These are phyloP conservation scores for Bhutanitis thaidina DNA, from an alignment of 2,888 invertebrate genomes.

Conservation along the genomic window DNA sequence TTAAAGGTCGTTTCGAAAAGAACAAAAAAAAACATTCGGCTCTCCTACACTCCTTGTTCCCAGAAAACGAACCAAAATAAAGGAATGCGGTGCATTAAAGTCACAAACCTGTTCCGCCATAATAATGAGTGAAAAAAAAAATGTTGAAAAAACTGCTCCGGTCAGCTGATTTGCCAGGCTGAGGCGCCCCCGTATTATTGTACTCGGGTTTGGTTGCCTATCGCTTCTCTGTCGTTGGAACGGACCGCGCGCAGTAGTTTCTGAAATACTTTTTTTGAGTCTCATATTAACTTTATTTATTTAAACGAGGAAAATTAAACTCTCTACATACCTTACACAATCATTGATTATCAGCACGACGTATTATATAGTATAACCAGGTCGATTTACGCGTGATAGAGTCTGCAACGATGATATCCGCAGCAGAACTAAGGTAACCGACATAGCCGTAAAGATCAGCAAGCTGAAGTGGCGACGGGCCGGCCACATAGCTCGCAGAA, in stretches of 20 bases:
- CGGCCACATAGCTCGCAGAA: too few species aligned
- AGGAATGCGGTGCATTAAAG: conserved; percentile 33
- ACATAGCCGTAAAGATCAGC: too few species aligned
- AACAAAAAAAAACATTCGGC: conserved; percentile 27
- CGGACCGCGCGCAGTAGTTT: background rate
- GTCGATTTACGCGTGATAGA: too few species aligned
- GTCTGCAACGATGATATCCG: too few species aligned
- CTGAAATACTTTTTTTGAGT: too few species aligned
- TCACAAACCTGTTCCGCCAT: conserved; percentile 32
- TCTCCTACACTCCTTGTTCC: conserved; percentile 27
- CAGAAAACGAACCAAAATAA: conserved; percentile 35
- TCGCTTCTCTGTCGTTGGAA: background rate
- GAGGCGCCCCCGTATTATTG: conserved; percentile 35
- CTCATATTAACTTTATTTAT: too few species aligned
- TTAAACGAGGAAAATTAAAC: too few species aligned
- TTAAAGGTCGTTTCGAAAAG: conserved; percentile 19
- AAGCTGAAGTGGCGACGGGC: too few species aligned
- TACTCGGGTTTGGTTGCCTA: background rate
- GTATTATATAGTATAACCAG: too few species aligned
- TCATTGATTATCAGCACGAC: too few species aligned
- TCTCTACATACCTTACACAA: too few species aligned
- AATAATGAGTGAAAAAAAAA: conserved; percentile 33
- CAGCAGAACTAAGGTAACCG: too few species aligned
- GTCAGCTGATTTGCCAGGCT: conserved; percentile 37
- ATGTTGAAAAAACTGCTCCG: conserved; percentile 27